Evolutionary conservation across 1,140 invertebrate genomes (phyloP).

Genomic region (Drosophila pachea): DNA sequence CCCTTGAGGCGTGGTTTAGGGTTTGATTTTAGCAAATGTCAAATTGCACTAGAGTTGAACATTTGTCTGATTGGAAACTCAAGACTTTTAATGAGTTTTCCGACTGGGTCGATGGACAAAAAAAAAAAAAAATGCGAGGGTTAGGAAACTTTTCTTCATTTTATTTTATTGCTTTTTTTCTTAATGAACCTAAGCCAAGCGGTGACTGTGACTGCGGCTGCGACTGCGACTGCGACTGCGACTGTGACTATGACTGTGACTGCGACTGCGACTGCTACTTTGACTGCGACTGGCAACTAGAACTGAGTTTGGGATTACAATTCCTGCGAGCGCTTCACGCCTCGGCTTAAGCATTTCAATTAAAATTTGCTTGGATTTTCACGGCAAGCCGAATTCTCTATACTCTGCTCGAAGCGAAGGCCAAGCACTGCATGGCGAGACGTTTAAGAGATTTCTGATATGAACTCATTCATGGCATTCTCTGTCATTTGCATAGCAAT

Average conservation of each 20-base stretch:
- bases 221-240: neutral
- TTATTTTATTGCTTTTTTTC: neutral
- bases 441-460: too few species aligned
- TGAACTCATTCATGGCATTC: too few species aligned
- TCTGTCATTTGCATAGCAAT: neutral
- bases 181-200: neutral
- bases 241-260: neutral
- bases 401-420: too few species aligned
- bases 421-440: too few species aligned
- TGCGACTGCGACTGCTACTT: neutral
- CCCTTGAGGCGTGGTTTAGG: neutral
- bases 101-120: neutral
- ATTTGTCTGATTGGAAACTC: slow-evolving; percentile 21
- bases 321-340: too few species aligned
- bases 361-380: too few species aligned
- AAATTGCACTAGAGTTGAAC: slow-evolving; percentile 1
- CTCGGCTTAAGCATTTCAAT: too few species aligned
- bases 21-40: slow-evolving; percentile 8
- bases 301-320: neutral
- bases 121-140: neutral
- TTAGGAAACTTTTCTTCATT: slow-evolving; percentile 2
- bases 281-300: neutral
- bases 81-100: slow-evolving; percentile 26
- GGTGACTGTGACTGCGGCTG: neutral
- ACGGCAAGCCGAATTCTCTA: too few species aligned